Conservation (phyloP, 2,113 vertebrate species). For the Neotoma lepida region DNA sequence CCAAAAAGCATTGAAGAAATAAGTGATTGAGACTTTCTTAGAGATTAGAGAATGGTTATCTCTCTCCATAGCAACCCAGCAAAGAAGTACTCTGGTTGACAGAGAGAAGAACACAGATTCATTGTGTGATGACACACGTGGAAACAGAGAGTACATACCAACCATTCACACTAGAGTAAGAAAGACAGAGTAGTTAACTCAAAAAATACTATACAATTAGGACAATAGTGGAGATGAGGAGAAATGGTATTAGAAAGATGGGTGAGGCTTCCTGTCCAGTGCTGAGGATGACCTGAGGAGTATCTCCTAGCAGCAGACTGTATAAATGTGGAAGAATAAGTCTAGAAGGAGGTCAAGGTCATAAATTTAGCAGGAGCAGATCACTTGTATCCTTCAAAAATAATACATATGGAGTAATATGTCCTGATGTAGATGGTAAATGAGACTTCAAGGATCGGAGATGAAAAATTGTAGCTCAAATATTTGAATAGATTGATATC, state of each 20-base stretch:
- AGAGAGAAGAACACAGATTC: not conserved
- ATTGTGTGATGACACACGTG: not conserved
- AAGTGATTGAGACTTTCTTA: not conserved
- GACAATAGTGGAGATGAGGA: not conserved
- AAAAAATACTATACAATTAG: not conserved
- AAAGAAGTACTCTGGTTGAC: not conserved
- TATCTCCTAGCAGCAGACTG: not conserved
- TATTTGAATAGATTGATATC: not conserved
- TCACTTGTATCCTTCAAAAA: not conserved
- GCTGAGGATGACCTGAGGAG: not conserved
- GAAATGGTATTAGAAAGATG: not conserved
- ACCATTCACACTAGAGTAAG: not conserved
- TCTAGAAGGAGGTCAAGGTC: not conserved
- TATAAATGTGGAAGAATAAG: not conserved
- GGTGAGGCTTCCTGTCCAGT: not conserved
- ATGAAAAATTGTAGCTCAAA: not conserved
- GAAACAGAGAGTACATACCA: not conserved
- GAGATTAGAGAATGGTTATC: not conserved
- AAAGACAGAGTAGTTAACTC: not conserved
- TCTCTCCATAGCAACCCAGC: not conserved
- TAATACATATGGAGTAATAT: not conserved
- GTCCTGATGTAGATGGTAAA: not conserved
- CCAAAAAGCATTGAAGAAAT: not conserved
- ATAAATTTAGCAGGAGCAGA: not conserved
- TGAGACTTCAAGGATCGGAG: not conserved